Evolutionary conservation across 1,140 invertebrate species (phyloP), one percentile per base, ranked within the genome.

Genomic region (Sminthurinus signatus): DNA sequence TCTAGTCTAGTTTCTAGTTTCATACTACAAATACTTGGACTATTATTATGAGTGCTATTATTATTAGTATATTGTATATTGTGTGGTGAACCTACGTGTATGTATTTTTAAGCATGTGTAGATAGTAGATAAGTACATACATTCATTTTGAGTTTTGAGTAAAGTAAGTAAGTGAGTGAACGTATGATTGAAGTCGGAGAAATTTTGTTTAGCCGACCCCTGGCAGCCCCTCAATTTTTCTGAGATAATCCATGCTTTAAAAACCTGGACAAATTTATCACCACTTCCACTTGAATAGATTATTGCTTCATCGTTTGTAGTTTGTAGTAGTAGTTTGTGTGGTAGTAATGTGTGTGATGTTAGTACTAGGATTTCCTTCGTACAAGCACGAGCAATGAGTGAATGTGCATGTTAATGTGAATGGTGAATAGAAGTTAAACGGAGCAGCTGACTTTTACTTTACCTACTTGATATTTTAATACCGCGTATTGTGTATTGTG

Each of bases 221-320:
- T 42, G 44, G 51, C 4, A 52, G 2, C 50, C 50, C 50, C 28
- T 52, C 50, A 28, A 27, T 56, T 25, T 51, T 36, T 27, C 39
- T 62, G 61, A 62, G 52, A 62, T 62, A 62, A 62, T 62, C 61
- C 61, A 62, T 62, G 61, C 52, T 46, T 62, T 46, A 56, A 62
- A 62, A 62, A 56, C 61, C 61, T 62, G 61, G 61, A 62, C 61
- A 62, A 62, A 62, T 62, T 62, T 62, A 62, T 62, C 61, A 39
- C 42, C 61, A 62, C 61, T 55, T 62, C 61, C 61, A 62, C 61
- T 62, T 62, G 51, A 62, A 56, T 56, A 62, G 52, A 52, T 52
- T 52, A 52, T 52, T 52, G 50, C 50, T 29, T 52, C 50, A 52
- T 52, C 50, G 50, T 36, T 36, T 5, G 5, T 36, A 36, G 32